phyloP scores from a whole-genome alignment of 2,888 invertebrate genomes.

The Synanthedon andrenaeformis region DNA sequence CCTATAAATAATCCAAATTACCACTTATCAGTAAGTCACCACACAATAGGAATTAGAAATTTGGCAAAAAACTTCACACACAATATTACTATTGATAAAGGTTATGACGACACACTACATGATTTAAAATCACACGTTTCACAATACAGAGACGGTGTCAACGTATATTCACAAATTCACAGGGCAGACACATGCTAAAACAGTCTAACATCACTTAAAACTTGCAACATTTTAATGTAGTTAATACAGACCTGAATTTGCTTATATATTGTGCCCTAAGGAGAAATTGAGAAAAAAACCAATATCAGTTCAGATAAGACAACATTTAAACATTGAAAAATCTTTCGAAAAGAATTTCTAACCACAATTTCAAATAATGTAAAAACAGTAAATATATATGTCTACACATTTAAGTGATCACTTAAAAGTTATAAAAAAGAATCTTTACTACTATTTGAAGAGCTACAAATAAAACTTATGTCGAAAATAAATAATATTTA shows the following conservation, averaged over 20 bases:
- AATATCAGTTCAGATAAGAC: slow-evolving; percentile 22
- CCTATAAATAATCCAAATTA: background rate
- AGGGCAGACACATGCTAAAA: slow-evolving; percentile 1
- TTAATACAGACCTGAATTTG: slow-evolving; percentile 68
- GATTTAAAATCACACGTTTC: background rate
- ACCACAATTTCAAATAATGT: no score
- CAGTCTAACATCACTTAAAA: slow-evolving; percentile 50
- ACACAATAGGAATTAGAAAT: background rate
- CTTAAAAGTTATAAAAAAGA: no score
- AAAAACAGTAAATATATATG: no score
- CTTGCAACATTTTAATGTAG: slow-evolving; percentile 25
- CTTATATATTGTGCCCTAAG: slow-evolving; percentile 68
- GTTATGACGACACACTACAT: background rate
- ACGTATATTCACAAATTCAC: background rate
- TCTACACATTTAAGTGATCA: no score
- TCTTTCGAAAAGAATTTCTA: no score
- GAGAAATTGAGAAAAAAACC: slow-evolving; percentile 42
- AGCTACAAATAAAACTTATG: no score
- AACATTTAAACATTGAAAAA: background rate
- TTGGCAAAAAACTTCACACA: background rate
- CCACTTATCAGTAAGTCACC: background rate
- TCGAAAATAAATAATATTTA: no score
- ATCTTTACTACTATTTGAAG: no score
- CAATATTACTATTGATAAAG: background rate
- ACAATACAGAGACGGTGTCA: background rate